Evolutionary conservation across 2,888 invertebrate species (phyloP), one percentile per base, ranked within the genome.

Genomic region (Latrodectus hesperus): DNA sequence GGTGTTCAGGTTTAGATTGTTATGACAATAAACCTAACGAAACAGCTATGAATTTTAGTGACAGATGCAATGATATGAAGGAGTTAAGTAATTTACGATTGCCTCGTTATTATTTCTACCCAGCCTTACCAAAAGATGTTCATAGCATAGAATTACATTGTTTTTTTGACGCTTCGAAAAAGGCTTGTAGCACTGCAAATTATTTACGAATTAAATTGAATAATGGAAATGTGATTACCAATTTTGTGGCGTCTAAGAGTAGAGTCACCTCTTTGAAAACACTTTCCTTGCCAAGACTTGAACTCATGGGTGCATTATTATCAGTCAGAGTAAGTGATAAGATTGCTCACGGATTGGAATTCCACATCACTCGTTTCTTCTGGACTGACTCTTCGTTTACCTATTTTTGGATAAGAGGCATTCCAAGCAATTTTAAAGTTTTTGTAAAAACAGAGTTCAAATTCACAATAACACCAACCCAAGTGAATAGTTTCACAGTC

Each of bases 331-430:
- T 78, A 11, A 67, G 22, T 22, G 22, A 22, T 1, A 22, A 22
- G 1, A 22, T 22, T 22, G 22, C 1, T 22, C 22, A 51, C 16
- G n/a, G 14, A 9, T 52, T 11, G 8, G 55, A 55, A 0, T 3
- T 9, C 16, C 64, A n/a, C 8, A 22, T 38, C 22, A 14, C 38
- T 5, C 65, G n/a, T 17, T 65, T 16, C 8, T 49, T 77, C 22
- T 77, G 49, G 78, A 70, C 78, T 12, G 53, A 68, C 22, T 78
- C 78, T 9, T 53, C 68, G 4, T 53, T 76, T 49, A 38, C 16
- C 1, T 65, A 49, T n/a, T 38, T 52, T 78, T 78, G 78, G 70
- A 70, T 78, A 22, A 78, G 38, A 12, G 53, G 53, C 14, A 14
- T 12, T 12, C 68, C 70, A 17, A 11, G 49, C n/a, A 60, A 16